These are phyloP conservation scores for Thomomys bottae DNA, from an alignment of 2,113 vertebrate genomes.

Conservation along the genomic window DNA sequence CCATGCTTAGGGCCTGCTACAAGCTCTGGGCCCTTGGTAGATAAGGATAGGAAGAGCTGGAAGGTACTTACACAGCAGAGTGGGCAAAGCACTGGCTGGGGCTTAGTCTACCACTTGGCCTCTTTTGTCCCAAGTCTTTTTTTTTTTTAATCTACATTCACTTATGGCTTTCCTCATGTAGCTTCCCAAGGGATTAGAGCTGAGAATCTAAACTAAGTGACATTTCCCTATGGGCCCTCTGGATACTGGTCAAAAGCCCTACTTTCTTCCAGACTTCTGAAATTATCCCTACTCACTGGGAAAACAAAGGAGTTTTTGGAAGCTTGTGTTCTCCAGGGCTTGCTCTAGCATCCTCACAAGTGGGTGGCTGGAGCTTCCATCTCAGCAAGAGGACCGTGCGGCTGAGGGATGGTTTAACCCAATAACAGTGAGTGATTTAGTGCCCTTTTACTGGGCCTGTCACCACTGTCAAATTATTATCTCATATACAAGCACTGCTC, in stretches of 20 bases:
- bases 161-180: background rate
- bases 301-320: constrained; percentile 19
- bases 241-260: background rate
- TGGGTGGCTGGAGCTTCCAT: background rate
- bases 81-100: background rate
- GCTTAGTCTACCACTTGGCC: background rate
- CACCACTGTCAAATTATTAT: background rate
- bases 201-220: background rate
- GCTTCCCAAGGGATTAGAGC: background rate
- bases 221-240: background rate
- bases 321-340: background rate
- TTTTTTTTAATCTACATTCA: background rate
- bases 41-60: background rate
- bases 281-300: background rate
- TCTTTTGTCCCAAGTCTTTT: background rate
- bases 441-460: constrained; percentile 20
- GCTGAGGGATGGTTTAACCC: background rate
- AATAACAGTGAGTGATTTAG: background rate
- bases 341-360: background rate
- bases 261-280: background rate
- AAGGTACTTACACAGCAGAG: background rate
- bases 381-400: background rate
- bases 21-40: background rate
- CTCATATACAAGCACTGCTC: background rate
- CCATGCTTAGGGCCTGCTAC: background rate